Evolutionary conservation across 2,797 vertebrate species (phyloP).

Genomic region (Brachymystax lenok): DNA sequence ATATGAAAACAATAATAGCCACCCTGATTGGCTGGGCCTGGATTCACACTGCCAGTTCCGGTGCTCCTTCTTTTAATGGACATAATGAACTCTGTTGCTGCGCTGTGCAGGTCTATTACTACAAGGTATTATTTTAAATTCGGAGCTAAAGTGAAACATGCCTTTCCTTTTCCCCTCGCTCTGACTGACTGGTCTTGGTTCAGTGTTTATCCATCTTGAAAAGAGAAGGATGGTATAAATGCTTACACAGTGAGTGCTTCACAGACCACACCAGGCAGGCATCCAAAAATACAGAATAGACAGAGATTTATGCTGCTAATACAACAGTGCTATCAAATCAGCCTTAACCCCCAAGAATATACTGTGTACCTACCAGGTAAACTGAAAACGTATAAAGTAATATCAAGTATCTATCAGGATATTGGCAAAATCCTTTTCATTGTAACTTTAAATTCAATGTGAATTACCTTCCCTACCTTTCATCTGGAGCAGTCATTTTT

Average conservation of each 20-base stretch:
- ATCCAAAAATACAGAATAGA: slow-evolving; percentile 40
- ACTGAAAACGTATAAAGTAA: background rate
- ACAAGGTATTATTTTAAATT: slow-evolving; percentile 30
- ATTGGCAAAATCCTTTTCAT: slow-evolving; percentile 38
- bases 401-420: background rate
- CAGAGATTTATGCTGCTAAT: slow-evolving; percentile 41
- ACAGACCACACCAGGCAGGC: slow-evolving; percentile 39
- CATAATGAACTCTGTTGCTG: slow-evolving; percentile 22
- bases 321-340: slow-evolving; percentile 42
- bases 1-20: too few species aligned
- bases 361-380: background rate
- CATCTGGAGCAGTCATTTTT: slow-evolving; percentile 6
- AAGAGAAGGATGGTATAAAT: slow-evolving; percentile 35
- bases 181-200: slow-evolving; percentile 30
- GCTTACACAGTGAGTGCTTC: slow-evolving; percentile 35
- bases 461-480: background rate
- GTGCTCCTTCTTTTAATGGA: slow-evolving; percentile 12
- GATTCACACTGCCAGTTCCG: too few species aligned
- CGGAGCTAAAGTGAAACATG: slow-evolving; percentile 43
- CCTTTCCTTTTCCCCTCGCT: slow-evolving; percentile 23
- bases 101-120: slow-evolving; percentile 18
- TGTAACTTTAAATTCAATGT: slow-evolving; percentile 46
- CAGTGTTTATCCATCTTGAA: slow-evolving; percentile 48
- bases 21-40: too few species aligned
- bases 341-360: slow-evolving; percentile 1